Conservation (phyloP, 2,113 vertebrate genomes). For the Pandion haliaetus region DNA sequence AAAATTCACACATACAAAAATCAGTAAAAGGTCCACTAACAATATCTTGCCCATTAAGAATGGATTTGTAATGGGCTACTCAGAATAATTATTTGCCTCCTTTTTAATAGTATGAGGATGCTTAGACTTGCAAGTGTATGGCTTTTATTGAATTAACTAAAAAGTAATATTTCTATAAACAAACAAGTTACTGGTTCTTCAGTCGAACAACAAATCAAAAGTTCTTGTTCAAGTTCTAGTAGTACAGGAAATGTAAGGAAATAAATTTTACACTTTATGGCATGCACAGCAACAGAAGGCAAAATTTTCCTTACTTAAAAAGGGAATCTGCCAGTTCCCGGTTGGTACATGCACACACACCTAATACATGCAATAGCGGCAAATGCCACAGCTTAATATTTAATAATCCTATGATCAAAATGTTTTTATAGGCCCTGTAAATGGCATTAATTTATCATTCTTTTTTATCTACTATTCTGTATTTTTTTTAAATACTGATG, state of each 20-base stretch:
- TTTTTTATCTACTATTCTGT: background rate
- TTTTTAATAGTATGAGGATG: background rate
- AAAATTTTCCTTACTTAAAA: background rate
- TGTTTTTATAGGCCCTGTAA: background rate
- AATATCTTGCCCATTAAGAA: background rate
- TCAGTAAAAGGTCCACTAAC: background rate
- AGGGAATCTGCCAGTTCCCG: background rate
- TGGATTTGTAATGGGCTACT: background rate
- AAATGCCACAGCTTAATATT: background rate
- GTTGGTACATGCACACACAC: background rate
- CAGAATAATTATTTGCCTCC: background rate
- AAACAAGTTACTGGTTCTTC: background rate
- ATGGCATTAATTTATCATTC: background rate
- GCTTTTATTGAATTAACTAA: background rate
- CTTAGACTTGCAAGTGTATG: background rate
- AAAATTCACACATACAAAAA: background rate
- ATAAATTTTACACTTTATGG: background rate
- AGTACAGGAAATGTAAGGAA: background rate
- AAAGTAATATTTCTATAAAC: background rate
- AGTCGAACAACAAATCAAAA: background rate
- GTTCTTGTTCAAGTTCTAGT: background rate
- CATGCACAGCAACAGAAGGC: background rate
- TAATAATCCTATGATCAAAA: background rate
- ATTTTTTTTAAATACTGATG: background rate
- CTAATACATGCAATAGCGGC: background rate